Conservation (phyloP, 2,113 vertebrate genomes). For the Salvator merianae region DNA sequence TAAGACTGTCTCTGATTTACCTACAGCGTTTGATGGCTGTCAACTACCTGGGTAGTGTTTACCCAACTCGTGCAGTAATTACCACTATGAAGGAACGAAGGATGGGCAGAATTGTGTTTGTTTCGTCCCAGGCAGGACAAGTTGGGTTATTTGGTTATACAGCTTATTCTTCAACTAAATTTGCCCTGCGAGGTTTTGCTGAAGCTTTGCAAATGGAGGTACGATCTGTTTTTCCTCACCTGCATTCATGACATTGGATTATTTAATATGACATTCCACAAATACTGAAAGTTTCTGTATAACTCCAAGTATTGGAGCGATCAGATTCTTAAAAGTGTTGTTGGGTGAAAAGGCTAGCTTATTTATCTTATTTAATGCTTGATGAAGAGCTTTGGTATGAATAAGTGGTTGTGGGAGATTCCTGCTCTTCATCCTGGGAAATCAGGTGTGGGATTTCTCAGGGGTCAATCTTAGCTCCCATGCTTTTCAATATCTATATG, state of each 20-base stretch:
- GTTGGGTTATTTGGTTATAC: slow-evolving; percentile 92
- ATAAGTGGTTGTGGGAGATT: too few relatives aligned
- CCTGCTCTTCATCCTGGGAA: too few relatives aligned
- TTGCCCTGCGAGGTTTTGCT: slow-evolving; percentile 91
- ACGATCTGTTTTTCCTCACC: not conserved
- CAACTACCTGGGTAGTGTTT: slow-evolving; percentile 97
- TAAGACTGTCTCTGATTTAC: slow-evolving; percentile 17
- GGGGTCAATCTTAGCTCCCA: too few relatives aligned
- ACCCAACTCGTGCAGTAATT: slow-evolving; percentile 91
- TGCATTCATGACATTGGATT: not conserved
- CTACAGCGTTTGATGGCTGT: slow-evolving; percentile 90
- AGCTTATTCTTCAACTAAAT: slow-evolving; percentile 94
- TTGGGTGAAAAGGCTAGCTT: not conserved
- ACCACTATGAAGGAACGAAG: slow-evolving; percentile 95
- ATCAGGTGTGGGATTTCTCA: too few relatives aligned
- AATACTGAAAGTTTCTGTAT: not conserved
- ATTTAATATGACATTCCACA: not conserved
- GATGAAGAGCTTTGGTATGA: not conserved
- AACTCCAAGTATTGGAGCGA: not conserved
- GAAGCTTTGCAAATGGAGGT: slow-evolving; percentile 99
- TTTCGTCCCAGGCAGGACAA: slow-evolving; percentile 95
- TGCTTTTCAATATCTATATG: too few relatives aligned
- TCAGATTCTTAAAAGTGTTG: not conserved
- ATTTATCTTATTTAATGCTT: not conserved
- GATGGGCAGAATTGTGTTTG: slow-evolving; percentile 93